A percentile compares a stretch with the other conserved stretches of the same genome.
phyloP scores from a whole-genome alignment of 2,113 vertebrate genomes.

The Oncorhynchus nerka region DNA sequence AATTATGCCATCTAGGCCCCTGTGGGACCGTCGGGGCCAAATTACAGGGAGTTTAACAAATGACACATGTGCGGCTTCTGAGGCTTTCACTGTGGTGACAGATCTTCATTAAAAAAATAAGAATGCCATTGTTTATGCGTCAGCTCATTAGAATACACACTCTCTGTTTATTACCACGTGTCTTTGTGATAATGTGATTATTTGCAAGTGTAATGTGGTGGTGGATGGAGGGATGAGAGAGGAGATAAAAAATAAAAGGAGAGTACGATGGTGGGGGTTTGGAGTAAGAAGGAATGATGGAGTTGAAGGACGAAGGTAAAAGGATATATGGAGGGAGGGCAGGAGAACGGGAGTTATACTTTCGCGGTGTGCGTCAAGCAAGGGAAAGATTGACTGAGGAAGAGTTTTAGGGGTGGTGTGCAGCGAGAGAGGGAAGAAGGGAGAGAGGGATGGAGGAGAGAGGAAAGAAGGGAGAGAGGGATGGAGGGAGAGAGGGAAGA shows the following conservation, averaged over 20 bases:
- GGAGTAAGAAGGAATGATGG: conserved; percentile 21
- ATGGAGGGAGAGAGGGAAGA: conserved; percentile 17
- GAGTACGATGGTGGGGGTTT: conserved; percentile 1
- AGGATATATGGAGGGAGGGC: conserved; percentile 3
- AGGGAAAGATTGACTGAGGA: too few relatives aligned
- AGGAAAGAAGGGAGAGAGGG: too few relatives aligned
- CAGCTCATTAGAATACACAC: conserved; percentile 40
- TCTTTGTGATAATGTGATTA: conserved; percentile 57
- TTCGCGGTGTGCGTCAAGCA: too few relatives aligned
- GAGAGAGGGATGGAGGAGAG: conserved; percentile 1
- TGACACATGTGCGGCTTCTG: conserved; percentile 18
- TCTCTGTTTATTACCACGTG: conserved; percentile 45
- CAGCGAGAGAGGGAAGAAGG: not conserved
- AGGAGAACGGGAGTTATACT: not conserved
- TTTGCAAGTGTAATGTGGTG: conserved; percentile 60
- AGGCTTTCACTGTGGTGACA: conserved; percentile 33
- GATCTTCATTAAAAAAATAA: conserved; percentile 64
- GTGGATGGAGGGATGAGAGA: conserved; percentile 18
- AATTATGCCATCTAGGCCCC: conserved; percentile 47
- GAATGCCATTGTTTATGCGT: conserved; percentile 46
- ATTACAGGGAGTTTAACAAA: conserved; percentile 48
- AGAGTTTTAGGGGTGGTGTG: too few relatives aligned
- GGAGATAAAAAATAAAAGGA: conserved; percentile 1
- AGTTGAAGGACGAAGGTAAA: conserved; percentile 27
- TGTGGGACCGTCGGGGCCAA: conserved; percentile 37